These are phyloP conservation scores for Tragelaphus scriptus DNA, from an alignment of 2,113 vertebrate species.

Conservation along the genomic window DNA sequence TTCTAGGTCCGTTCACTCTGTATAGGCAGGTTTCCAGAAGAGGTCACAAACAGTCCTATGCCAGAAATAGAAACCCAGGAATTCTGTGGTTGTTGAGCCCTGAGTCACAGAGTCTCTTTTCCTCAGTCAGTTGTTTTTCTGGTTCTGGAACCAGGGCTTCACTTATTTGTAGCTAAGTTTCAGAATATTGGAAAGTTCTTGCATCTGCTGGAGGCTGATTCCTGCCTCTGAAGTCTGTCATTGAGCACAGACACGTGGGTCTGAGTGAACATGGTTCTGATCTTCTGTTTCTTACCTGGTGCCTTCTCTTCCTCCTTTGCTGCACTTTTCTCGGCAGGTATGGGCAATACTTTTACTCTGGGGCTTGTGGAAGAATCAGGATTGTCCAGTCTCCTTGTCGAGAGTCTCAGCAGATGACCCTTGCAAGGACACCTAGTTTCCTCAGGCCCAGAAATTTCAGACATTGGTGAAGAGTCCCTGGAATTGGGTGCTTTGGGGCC, in stretches of 20 bases:
- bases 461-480: neutral
- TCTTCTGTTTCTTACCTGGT: slow-evolving; percentile 69
- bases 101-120: slow-evolving; percentile 39
- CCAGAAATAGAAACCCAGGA: neutral
- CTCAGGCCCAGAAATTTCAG: neutral
- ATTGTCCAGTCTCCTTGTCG: slow-evolving; percentile 36
- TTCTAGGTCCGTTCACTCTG: slow-evolving; percentile 49
- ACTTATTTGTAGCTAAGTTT: slow-evolving; percentile 83
- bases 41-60: slow-evolving; percentile 47
- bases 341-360: neutral
- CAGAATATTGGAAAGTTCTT: slow-evolving; percentile 76
- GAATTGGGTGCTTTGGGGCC: neutral
- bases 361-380: slow-evolving; percentile 79
- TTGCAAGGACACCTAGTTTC: neutral
- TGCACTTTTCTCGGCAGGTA: neutral
- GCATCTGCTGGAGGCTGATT: slow-evolving; percentile 81
- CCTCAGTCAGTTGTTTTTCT: slow-evolving; percentile 84
- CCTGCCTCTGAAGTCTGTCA: slow-evolving; percentile 77
- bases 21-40: slow-evolving; percentile 27
- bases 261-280: slow-evolving; percentile 76
- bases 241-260: slow-evolving; percentile 75
- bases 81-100: slow-evolving; percentile 46
- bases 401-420: neutral
- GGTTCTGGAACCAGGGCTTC: slow-evolving; percentile 90
- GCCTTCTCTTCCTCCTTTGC: neutral